Conservation (phyloP, 2,113 vertebrate genomes). For the Clinocottus analis region DNA sequence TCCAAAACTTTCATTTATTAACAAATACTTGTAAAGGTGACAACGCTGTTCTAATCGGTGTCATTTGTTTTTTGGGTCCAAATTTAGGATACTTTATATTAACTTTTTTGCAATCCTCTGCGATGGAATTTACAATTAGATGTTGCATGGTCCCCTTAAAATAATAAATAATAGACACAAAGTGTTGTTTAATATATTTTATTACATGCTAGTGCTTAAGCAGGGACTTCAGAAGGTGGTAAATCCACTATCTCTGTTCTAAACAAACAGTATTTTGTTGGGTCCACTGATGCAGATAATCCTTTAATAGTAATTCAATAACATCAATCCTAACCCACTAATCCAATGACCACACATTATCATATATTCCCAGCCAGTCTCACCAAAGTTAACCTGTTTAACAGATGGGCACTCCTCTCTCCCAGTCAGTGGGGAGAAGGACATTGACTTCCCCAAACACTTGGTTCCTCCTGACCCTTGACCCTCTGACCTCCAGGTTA, state of each 20-base stretch:
- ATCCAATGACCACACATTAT: conserved; percentile 58
- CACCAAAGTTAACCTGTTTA: conserved; percentile 82
- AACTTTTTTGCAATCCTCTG: not conserved
- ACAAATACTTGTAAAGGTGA: no score
- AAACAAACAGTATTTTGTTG: conserved; percentile 21
- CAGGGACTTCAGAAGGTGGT: not conserved
- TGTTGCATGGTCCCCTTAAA: not conserved
- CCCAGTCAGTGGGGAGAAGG: conserved; percentile 65
- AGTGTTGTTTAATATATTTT: not conserved
- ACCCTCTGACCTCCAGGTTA: conserved; percentile 74
- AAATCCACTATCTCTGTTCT: not conserved
- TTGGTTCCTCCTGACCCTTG: conserved; percentile 81
- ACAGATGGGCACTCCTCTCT: conserved; percentile 78
- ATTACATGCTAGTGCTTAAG: not conserved
- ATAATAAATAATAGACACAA: not conserved
- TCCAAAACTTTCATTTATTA: no score
- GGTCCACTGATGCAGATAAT: conserved; percentile 34
- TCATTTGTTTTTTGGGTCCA: no score
- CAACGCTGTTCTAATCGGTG: not conserved
- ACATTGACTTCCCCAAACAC: conserved; percentile 79
- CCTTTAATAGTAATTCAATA: conserved; percentile 58
- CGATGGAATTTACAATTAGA: not conserved
- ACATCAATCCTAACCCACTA: conserved; percentile 44
- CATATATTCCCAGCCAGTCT: conserved; percentile 44
- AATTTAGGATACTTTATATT: not conserved